A percentile compares a stretch with the other conserved stretches of the same genome.
Conservation (phyloP, 2,888 invertebrate species). For the Xylota sylvarum region DNA sequence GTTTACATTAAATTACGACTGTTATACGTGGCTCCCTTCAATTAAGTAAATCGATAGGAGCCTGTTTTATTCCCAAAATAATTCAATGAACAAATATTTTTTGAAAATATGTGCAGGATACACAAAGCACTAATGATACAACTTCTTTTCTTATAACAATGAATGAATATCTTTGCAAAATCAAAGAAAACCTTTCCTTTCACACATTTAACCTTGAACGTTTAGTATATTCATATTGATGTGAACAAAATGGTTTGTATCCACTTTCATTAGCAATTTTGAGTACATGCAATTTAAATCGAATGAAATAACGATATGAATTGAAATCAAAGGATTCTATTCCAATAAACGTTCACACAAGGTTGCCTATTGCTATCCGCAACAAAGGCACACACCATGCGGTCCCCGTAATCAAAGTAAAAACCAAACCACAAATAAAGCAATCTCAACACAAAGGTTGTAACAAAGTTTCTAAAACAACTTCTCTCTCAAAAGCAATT, state of each 20-base stretch:
- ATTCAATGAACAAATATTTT: too few species aligned
- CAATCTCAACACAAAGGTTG: conserved; percentile 2
- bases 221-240: conserved; percentile 4
- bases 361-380: background rate
- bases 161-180: background rate
- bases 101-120: too few species aligned
- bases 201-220: background rate
- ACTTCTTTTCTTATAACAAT: too few species aligned
- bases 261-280: background rate
- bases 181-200: background rate
- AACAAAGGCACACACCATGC: conserved; percentile 13
- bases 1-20: too few species aligned
- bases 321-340: conserved; percentile 35
- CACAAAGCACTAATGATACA: too few species aligned
- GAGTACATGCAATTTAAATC: background rate
- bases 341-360: background rate
- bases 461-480: background rate
- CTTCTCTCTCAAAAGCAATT: conserved; percentile 15
- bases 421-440: conserved; percentile 3
- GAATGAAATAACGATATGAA: conserved; percentile 8
- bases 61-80: too few species aligned
- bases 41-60: too few species aligned
- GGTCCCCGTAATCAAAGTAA: conserved; percentile 21
- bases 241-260: background rate
- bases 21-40: too few species aligned